Evolutionary conservation across 1,140 invertebrate genomes (phyloP).

Genomic region (Trissolcus basalis): DNA sequence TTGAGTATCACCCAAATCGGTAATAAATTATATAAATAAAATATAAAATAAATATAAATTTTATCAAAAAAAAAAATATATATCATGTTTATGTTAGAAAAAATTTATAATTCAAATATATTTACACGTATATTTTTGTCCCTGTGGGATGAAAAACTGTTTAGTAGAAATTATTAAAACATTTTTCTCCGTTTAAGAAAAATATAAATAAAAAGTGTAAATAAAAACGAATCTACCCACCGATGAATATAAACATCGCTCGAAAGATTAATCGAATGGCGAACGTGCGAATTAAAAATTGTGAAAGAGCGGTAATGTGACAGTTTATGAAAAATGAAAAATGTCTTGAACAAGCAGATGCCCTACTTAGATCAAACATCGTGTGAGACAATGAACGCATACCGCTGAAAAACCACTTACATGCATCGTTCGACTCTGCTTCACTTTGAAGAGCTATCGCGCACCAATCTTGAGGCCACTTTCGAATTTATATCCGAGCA

Average conservation of each 20-base stretch:
- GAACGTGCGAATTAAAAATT: slow-evolving; percentile 28
- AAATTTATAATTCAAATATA: too few species aligned
- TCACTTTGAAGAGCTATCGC: slow-evolving; percentile 58
- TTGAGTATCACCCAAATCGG: too few species aligned
- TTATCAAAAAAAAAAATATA: too few species aligned
- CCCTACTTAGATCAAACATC: slow-evolving; percentile 45
- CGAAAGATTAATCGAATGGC: slow-evolving; percentile 41
- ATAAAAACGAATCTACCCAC: background rate
- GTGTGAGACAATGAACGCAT: slow-evolving; percentile 55
- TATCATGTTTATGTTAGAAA: too few species aligned
- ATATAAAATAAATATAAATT: too few species aligned
- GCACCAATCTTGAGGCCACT: slow-evolving; percentile 59
- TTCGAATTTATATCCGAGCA: slow-evolving; percentile 64
- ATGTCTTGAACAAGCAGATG: slow-evolving; percentile 45
- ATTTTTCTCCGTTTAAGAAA: too few species aligned
- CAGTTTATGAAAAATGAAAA: slow-evolving; percentile 57
- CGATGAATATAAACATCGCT: slow-evolving; percentile 7
- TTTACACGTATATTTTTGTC: too few species aligned
- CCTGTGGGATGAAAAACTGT: too few species aligned
- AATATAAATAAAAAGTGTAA: background rate
- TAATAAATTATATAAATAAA: too few species aligned
- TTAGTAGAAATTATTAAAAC: too few species aligned
- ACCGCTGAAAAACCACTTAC: slow-evolving; percentile 49
- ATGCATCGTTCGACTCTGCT: slow-evolving; percentile 59
- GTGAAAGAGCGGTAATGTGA: slow-evolving; percentile 31